phyloP scores from a whole-genome alignment of 2,113 vertebrate species.

The Empidonax alnorum region DNA sequence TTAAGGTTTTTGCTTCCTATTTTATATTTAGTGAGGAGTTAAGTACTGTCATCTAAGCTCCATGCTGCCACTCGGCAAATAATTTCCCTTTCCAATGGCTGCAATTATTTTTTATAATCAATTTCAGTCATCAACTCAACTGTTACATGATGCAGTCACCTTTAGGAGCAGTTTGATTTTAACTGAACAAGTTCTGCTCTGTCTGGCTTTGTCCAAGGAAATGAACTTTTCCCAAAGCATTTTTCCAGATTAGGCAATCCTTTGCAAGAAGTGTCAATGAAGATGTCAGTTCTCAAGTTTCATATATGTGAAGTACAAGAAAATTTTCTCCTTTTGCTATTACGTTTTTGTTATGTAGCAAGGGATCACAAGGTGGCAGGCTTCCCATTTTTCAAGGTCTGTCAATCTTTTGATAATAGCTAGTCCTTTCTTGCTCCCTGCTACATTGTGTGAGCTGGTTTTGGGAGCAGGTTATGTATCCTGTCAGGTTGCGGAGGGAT shows the following conservation, averaged over 20 bases:
- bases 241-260: not conserved
- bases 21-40: not conserved
- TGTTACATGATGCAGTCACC: not conserved
- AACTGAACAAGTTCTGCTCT: not conserved
- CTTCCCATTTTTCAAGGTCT: not conserved
- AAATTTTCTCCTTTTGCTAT: not conserved
- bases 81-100: not conserved
- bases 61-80: not conserved
- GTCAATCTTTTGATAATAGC: not conserved
- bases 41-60: not conserved
- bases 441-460: not conserved
- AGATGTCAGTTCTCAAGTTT: not conserved
- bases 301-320: not conserved
- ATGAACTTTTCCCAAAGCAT: not conserved
- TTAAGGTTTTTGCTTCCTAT: not conserved
- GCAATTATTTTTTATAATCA: not conserved
- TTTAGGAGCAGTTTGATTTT: not conserved
- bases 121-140: not conserved
- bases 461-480: not conserved
- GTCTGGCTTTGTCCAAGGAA: not conserved
- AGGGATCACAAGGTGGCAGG: slow-evolving; percentile 46
- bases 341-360: not conserved
- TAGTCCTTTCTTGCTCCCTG: not conserved
- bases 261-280: not conserved
- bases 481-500: not conserved